A percentile compares a stretch with the other conserved stretches of the same genome.
Evolutionary conservation across 2,113 vertebrate genomes (phyloP).

Genomic region (Campylomormyrus tamandua): DNA sequence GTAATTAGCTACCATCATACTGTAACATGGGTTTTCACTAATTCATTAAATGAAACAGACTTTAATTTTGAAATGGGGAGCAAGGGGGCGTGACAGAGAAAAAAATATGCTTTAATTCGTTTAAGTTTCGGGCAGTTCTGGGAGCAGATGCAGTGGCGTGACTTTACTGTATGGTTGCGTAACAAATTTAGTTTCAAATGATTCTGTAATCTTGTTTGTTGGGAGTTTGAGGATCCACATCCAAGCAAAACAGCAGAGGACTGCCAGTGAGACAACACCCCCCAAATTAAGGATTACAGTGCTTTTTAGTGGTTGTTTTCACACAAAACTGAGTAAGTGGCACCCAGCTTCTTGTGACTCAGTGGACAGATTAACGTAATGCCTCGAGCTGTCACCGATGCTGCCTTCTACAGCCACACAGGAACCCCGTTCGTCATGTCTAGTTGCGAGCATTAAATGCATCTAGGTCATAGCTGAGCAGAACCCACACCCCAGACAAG

Average conservation of each 20-base stretch:
- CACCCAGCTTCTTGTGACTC: background rate
- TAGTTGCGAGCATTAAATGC: background rate
- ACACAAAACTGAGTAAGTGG: background rate
- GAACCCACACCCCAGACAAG: background rate
- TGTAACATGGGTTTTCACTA: background rate
- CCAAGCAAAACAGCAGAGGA: background rate
- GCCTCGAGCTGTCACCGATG: background rate
- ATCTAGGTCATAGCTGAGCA: background rate
- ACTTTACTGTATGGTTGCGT: background rate
- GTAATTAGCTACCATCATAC: background rate
- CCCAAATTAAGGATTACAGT: background rate
- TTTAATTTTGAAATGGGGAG: background rate
- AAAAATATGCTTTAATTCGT: background rate
- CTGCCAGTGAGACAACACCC: background rate
- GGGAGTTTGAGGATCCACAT: background rate
- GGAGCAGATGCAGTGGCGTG: background rate
- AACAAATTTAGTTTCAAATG: background rate
- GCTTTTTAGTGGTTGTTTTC: background rate
- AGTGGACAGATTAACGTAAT: background rate
- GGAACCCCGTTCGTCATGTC: background rate
- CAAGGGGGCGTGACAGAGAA: background rate
- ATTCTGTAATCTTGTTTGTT: background rate
- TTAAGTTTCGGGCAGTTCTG: background rate
- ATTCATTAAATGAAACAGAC: background rate
- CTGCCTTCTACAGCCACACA: background rate